Conservation (phyloP, 1,140 invertebrate species). For the Scaptomyza montana region DNA sequence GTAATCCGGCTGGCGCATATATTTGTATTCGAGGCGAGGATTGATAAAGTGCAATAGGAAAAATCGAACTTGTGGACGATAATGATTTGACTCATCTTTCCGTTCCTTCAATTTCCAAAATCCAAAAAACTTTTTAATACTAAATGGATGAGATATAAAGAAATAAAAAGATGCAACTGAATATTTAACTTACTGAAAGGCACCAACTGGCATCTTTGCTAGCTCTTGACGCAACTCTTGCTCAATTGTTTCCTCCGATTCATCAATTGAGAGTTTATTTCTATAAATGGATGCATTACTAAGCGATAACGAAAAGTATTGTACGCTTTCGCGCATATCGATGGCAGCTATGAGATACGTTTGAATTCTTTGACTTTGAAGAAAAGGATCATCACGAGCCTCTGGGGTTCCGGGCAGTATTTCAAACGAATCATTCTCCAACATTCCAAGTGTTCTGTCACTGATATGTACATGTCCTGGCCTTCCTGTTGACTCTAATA, state of each 20-base stretch:
- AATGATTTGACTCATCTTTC: no score
- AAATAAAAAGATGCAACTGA: background rate
- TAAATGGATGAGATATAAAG: background rate
- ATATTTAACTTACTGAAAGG: slow-evolving; percentile 54
- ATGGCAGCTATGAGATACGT: slow-evolving; percentile 87
- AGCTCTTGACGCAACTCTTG: slow-evolving; percentile 52
- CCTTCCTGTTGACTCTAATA: slow-evolving; percentile 95
- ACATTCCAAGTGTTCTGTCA: slow-evolving; percentile 88
- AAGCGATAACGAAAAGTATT: background rate
- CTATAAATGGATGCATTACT: background rate
- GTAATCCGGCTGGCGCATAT: slow-evolving; percentile 66
- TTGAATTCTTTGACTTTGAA: slow-evolving; percentile 87
- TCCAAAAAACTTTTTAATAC: slow-evolving; percentile 18
- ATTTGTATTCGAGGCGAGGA: slow-evolving; percentile 57
- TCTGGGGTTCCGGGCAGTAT: slow-evolving; percentile 86
- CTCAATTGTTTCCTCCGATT: background rate
- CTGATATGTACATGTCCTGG: slow-evolving; percentile 95
- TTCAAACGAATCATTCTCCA: slow-evolving; percentile 84
- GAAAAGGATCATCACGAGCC: slow-evolving; percentile 86
- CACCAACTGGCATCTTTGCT: slow-evolving; percentile 69
- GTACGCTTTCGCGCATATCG: slow-evolving; percentile 13
- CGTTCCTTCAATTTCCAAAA: background rate
- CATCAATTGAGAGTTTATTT: no score
- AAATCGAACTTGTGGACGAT: slow-evolving; percentile 9
- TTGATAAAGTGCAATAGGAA: slow-evolving; percentile 61